Conservation (phyloP, 2,797 vertebrate genomes). For the Margarornis squamiger region DNA sequence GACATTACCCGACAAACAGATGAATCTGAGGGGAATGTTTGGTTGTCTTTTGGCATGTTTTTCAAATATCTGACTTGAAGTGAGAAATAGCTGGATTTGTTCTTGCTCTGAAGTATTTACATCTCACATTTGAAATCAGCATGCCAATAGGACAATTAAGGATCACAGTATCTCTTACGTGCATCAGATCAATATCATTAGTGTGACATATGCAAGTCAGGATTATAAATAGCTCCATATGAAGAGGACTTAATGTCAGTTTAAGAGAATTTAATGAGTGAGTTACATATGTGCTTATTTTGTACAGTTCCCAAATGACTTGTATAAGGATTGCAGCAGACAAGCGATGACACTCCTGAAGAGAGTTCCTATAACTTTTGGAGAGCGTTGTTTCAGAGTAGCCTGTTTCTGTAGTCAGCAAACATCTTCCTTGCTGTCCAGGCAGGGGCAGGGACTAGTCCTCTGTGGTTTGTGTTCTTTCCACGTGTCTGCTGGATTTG, state of each 20-base stretch:
- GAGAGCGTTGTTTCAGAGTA: neutral
- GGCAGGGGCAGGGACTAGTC: neutral
- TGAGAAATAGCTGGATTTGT: neutral
- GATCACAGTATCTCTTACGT: neutral
- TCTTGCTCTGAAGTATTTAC: neutral
- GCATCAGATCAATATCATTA: neutral
- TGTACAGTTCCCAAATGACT: neutral
- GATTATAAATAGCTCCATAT: neutral
- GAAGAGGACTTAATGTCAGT: neutral
- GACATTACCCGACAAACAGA: neutral
- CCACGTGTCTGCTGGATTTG: neutral
- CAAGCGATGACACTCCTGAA: neutral
- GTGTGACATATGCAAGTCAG: neutral
- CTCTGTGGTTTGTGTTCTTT: neutral
- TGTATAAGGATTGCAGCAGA: neutral
- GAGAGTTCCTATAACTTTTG: neutral
- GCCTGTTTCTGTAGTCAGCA: neutral
- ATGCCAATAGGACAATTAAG: neutral
- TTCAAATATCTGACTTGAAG: neutral
- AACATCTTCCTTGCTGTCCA: neutral
- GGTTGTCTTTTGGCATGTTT: neutral
- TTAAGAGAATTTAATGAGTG: neutral
- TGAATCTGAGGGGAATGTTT: neutral
- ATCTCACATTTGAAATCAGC: neutral
- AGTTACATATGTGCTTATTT: neutral